Evolutionary conservation across 2,888 invertebrate genomes (phyloP).

Genomic region (Isotomurus palustris): DNA sequence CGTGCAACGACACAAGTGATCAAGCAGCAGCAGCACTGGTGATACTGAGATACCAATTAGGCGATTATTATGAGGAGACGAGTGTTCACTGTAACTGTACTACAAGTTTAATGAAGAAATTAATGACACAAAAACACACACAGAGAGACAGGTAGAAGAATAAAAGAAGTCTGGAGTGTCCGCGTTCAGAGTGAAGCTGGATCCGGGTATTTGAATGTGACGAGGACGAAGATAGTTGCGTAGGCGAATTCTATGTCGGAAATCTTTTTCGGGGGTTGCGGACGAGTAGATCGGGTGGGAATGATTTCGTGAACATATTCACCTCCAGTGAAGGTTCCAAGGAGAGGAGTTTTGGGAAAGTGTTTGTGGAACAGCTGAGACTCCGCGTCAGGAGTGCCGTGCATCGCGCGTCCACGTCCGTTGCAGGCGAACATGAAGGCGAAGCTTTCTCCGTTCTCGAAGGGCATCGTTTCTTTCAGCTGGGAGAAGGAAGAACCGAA

Average conservation of each 20-base stretch:
- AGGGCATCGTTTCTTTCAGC: too few relatives aligned
- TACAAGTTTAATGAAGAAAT: too few relatives aligned
- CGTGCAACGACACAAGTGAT: too few relatives aligned
- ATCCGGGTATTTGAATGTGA: slow-evolving; percentile 17
- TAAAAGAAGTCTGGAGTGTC: neutral
- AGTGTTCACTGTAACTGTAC: too few relatives aligned
- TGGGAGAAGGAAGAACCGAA: neutral
- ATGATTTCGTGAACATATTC: slow-evolving; percentile 37
- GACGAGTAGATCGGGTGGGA: slow-evolving; percentile 8
- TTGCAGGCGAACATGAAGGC: slow-evolving; percentile 45
- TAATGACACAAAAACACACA: neutral
- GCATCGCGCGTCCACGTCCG: slow-evolving; percentile 36
- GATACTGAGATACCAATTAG: too few relatives aligned
- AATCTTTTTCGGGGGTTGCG: slow-evolving; percentile 13
- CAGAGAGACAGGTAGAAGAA: neutral
- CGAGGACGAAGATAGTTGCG: slow-evolving; percentile 38
- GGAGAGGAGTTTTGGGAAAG: slow-evolving; percentile 33
- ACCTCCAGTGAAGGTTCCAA: slow-evolving; percentile 39
- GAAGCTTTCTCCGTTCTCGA: slow-evolving; percentile 30
- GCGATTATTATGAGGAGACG: too few relatives aligned
- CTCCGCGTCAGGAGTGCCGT: slow-evolving; percentile 32
- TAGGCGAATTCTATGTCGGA: slow-evolving; percentile 25
- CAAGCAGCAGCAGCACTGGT: too few relatives aligned
- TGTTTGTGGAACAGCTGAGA: slow-evolving; percentile 33
- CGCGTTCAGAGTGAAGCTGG: too few relatives aligned